phyloP scores from a whole-genome alignment of 2,797 vertebrate species.

The Eleutherodactylus coqui region DNA sequence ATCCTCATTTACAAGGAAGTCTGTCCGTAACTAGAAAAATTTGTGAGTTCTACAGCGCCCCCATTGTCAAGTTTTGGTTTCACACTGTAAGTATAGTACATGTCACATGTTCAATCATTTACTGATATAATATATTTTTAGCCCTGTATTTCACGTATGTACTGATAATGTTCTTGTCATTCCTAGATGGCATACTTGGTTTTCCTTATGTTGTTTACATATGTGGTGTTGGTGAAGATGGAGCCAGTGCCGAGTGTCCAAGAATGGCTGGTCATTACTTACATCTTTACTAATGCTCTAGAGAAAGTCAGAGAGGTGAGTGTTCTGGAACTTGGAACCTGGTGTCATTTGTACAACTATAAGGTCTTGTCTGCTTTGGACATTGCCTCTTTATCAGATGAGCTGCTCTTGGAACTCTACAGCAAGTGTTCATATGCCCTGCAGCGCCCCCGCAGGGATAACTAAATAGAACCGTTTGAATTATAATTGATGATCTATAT shows the following conservation, averaged over 20 bases:
- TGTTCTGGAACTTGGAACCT: neutral
- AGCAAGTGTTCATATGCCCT: too few species aligned
- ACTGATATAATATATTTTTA: neutral
- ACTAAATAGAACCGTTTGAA: too few species aligned
- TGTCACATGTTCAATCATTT: neutral
- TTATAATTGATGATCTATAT: neutral
- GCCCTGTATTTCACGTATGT: neutral
- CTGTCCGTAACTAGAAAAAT: slow-evolving; percentile 82
- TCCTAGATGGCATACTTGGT: slow-evolving; percentile 89
- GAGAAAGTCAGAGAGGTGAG: slow-evolving; percentile 95
- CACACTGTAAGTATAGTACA: slow-evolving; percentile 83
- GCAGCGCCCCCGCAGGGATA: neutral
- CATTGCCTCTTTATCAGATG: neutral
- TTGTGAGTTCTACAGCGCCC: slow-evolving; percentile 94
- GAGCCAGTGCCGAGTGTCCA: slow-evolving; percentile 82
- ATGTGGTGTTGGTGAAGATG: slow-evolving; percentile 91
- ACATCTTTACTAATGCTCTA: slow-evolving; percentile 87
- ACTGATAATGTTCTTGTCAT: slow-evolving; percentile 44
- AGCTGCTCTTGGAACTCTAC: too few species aligned
- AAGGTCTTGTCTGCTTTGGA: neutral
- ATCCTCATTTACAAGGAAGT: slow-evolving; percentile 65
- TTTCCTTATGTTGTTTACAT: slow-evolving; percentile 94
- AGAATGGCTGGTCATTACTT: slow-evolving; percentile 92
- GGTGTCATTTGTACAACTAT: neutral
- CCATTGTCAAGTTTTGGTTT: slow-evolving; percentile 99